These are phyloP conservation scores for Irena cyanogastra DNA, from an alignment of 2,113 vertebrate species.

Conservation along the genomic window DNA sequence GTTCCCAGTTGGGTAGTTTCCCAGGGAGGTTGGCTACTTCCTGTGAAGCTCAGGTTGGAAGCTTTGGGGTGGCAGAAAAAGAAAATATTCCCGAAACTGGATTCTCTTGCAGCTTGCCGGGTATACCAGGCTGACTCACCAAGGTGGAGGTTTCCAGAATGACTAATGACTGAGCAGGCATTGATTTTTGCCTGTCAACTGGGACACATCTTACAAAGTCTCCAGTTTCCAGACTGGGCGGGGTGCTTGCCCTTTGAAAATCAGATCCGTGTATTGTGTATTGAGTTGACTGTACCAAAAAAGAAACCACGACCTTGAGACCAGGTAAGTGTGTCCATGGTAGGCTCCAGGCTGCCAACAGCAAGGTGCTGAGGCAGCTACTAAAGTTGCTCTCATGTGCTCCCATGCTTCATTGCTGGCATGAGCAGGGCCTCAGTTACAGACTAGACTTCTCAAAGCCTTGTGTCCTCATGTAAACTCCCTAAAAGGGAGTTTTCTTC, in stretches of 20 bases:
- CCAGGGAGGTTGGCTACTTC: neutral
- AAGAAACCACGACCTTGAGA: neutral
- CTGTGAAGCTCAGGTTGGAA: neutral
- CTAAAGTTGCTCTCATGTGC: neutral
- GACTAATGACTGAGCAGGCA: slow-evolving; percentile 16
- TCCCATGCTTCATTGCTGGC: fast-evolving
- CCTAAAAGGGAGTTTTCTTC: neutral
- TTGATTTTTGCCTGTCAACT: slow-evolving; percentile 35
- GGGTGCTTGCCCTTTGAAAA: slow-evolving; percentile 26
- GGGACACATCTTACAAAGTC: neutral
- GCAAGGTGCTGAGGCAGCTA: neutral
- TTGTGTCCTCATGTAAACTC: neutral
- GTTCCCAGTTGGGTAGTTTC: neutral
- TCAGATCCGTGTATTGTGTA: neutral
- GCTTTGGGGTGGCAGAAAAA: neutral
- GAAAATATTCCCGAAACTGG: neutral
- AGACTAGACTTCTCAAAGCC: neutral
- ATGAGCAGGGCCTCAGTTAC: neutral
- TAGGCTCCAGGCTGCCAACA: neutral
- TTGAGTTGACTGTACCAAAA: neutral
- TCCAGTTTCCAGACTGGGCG: slow-evolving; percentile 41
- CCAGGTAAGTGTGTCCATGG: neutral
- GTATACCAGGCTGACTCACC: slow-evolving; percentile 31
- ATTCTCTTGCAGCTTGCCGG: neutral
- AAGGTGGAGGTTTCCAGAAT: neutral